Conservation (phyloP, 92 coral and sea anemone genomes). For the Heliopora coerulea region DNA sequence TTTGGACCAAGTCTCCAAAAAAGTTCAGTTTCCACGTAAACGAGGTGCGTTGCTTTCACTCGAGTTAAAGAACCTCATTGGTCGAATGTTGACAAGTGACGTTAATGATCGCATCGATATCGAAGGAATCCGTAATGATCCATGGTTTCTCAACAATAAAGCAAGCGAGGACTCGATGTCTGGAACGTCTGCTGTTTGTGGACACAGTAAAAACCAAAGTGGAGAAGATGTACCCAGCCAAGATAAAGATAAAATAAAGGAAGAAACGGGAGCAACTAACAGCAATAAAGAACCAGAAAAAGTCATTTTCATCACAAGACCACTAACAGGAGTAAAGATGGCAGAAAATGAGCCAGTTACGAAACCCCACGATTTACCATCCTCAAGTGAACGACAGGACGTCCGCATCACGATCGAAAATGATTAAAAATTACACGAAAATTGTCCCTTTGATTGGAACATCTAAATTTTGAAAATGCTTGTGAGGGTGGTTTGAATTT, state of each 20-base stretch:
- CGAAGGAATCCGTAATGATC: constrained; percentile 67
- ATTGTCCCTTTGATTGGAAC: too few species aligned
- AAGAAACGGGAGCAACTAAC: constrained; percentile 2
- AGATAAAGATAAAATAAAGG: background rate
- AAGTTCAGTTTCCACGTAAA: constrained; percentile 81
- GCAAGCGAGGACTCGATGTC: constrained; percentile 40
- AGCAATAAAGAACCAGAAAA: background rate
- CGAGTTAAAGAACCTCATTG: constrained; percentile 78
- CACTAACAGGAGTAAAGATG: background rate
- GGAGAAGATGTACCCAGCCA: background rate
- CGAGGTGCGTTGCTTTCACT: constrained; percentile 63
- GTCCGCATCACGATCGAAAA: constrained; percentile 34
- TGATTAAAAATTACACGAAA: constrained; percentile 9
- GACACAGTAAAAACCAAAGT: background rate
- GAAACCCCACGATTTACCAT: constrained; percentile 30
- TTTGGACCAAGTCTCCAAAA: constrained; percentile 80
- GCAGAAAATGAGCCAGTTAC: constrained; percentile 10
- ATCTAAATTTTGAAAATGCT: too few species aligned
- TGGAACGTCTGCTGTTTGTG: background rate
- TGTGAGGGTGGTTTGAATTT: too few species aligned
- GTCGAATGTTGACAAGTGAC: constrained; percentile 77
- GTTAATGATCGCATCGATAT: constrained; percentile 72
- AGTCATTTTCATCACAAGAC: constrained; percentile 14
- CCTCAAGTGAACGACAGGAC: constrained; percentile 34
- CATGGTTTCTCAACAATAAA: constrained; percentile 73